Base-by-base conservation (phyloP, 2,113 vertebrate genomes). In the Pogonocichla stellata region DNA sequence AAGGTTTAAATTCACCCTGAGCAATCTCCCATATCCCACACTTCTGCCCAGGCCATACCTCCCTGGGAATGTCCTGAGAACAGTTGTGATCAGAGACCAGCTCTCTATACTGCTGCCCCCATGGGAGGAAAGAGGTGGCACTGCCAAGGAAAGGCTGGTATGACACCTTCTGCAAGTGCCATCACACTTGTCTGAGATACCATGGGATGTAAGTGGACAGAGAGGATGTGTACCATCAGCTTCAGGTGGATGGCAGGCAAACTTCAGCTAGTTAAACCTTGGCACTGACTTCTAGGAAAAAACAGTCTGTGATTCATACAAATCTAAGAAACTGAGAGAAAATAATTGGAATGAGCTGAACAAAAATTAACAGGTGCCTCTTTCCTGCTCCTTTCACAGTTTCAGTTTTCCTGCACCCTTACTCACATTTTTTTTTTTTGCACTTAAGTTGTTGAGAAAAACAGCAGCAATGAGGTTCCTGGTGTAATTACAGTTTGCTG, bases 401-500 rank as follows among this genome's bases (percentile, higher is more conserved):
- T 96, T 86, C 72, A 90, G 75, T 56, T 82, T 90, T 60, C 64
- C 54, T 70, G 74, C 66, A 80, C 56, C 19, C 71, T 86, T 66
- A 83, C 14, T 62, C 48, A 48, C 38, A 2, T 50, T 78, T 66
- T 69, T 40, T 40, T 38, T 78, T 86, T 88, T 82, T 71, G 10
- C 40, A 69, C 75, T 86, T 42, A 48, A 51, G 60, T 57, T 90
- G 88, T 61, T 7, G 33, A 92, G 88, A 95, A 90, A 79, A 95
- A 61, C 2, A 23, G 42, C 72, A 93, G 92, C 94, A 93, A 93
- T 80, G 88, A 96, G 36, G 82, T 50, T 92, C 57, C 92, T 71
- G 51, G 36, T 80, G 42, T 88, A 95, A 96, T 95, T 92, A 95
- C 80, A 84, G 88, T 71, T 94, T 86, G 72, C 83, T 94, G 93